Evolutionary conservation across 2,797 vertebrate genomes (phyloP), one percentile per base, ranked within the genome.

Genomic region (Phataginus tricuspis): DNA sequence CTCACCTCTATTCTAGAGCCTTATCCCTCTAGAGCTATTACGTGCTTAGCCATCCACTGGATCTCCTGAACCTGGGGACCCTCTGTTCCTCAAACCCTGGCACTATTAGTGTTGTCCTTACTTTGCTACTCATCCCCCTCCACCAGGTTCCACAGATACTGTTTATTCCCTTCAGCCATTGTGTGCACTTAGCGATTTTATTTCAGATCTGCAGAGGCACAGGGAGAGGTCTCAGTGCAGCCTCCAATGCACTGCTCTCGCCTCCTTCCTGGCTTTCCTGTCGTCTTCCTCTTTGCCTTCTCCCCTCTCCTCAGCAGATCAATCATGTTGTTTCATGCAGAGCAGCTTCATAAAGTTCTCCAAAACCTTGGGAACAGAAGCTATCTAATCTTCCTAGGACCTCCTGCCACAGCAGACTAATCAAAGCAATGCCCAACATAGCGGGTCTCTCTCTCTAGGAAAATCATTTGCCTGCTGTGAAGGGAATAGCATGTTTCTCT

Each of bases 401-500:
- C 21, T 25, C 18, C 68, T 77, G 23, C 39, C 19, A 29, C 29
- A 31, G 23, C 69, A 86, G 71, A 75, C 57, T 80, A 77, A 96
- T 90, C 39, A 89, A 91, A 95, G 37, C 31, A 55, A 74, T 87
- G 39, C 14, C 53, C 27, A 64, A 7, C 45, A 87, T 8, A 49
- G 7, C 49, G 15, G 45, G 12, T 78, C 11, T 51, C 49, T 51
- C 49, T 85, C 45, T 72, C 59, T 82, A 45, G 59, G 15, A 90
- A 89, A 93, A 69, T 34, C 11, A n/a, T 77, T 80, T 72, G 19
- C 23, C 51, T n/a, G 11, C n/a, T 92, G 11, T 0, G 66, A 77
- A 82, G 21, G 88, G 80, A 88, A 87, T 82, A 57, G 34, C 31
- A 27, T 49, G 80, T 72, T 49, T 90, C 59, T 79, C 27, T 16